phyloP scores from a whole-genome alignment of 64 coral and sea anemone species.

The Montipora sp. region DNA sequence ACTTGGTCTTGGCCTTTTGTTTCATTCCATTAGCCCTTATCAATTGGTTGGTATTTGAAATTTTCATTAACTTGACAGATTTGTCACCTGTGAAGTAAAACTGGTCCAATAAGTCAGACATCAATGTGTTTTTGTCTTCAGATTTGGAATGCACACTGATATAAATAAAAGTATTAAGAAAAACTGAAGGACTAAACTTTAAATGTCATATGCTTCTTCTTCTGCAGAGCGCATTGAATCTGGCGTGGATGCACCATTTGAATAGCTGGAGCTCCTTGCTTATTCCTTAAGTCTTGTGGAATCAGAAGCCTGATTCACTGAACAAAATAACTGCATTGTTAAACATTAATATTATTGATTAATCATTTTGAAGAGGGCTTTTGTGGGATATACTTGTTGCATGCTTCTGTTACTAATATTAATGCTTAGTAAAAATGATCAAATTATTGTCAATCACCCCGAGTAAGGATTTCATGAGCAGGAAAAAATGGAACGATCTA shows the following conservation, averaged over 20 bases:
- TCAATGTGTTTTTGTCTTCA: slow-evolving; percentile 52
- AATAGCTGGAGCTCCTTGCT: slow-evolving; percentile 55
- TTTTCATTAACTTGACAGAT: neutral
- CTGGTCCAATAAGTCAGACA: slow-evolving; percentile 36
- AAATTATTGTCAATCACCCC: neutral
- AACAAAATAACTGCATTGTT: slow-evolving; percentile 38
- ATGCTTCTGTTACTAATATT: neutral
- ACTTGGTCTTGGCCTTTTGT: neutral
- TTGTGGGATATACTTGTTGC: neutral
- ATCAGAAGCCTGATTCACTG: slow-evolving; percentile 34
- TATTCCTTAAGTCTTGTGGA: slow-evolving; percentile 29
- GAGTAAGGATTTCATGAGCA: neutral
- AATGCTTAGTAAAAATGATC: neutral
- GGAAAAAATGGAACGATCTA: too few species aligned
- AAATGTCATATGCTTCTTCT: slow-evolving; percentile 49
- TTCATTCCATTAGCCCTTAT: too few species aligned
- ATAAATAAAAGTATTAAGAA: neutral
- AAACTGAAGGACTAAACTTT: slow-evolving; percentile 25
- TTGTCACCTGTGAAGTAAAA: neutral
- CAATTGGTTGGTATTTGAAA: neutral
- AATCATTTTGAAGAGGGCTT: neutral
- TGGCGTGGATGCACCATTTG: slow-evolving; percentile 35
- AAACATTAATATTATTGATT: slow-evolving; percentile 19
- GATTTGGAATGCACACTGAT: neutral
- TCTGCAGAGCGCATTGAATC: slow-evolving; percentile 46